Evolutionary conservation across 2,113 vertebrate species (phyloP).

Genomic region (Pardalotus punctatus): DNA sequence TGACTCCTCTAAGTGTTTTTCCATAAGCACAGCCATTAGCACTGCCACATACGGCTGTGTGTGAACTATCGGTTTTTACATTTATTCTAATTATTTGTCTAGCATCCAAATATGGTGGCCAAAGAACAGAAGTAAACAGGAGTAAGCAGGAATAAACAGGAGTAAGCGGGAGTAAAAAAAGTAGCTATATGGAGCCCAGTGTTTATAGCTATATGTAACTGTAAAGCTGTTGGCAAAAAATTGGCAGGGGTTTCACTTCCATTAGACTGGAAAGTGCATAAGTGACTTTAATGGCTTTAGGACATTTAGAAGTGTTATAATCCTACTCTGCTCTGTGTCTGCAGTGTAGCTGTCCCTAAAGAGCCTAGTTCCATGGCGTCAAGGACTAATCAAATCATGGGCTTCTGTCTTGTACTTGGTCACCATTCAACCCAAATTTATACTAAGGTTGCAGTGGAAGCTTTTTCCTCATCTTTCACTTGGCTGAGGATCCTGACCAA

Average conservation of each 20-base stretch:
- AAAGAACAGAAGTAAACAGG: not conserved
- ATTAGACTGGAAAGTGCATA: not conserved
- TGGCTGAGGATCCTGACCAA: not conserved
- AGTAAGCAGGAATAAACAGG: not conserved
- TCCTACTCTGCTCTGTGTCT: not conserved
- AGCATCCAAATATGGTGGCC: not conserved
- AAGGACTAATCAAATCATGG: not conserved
- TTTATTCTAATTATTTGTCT: not conserved
- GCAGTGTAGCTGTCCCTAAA: not conserved
- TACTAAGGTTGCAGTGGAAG: not conserved
- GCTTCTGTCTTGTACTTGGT: not conserved
- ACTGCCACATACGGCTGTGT: not conserved
- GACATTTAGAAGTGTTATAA: not conserved
- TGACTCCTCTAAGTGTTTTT: not conserved
- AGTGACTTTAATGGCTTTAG: not conserved
- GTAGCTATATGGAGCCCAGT: rapidly evolving
- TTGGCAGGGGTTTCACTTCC: not conserved
- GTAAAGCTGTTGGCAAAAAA: not conserved
- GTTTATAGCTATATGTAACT: not conserved
- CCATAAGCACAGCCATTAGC: not conserved
- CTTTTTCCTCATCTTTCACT: not conserved
- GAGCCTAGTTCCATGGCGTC: not conserved
- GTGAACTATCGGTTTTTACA: not conserved
- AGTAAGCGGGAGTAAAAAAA: not conserved
- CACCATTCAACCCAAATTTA: not conserved